Evolutionary conservation across 2,888 invertebrate genomes (phyloP).

Genomic region (Agrotis exclamationis): DNA sequence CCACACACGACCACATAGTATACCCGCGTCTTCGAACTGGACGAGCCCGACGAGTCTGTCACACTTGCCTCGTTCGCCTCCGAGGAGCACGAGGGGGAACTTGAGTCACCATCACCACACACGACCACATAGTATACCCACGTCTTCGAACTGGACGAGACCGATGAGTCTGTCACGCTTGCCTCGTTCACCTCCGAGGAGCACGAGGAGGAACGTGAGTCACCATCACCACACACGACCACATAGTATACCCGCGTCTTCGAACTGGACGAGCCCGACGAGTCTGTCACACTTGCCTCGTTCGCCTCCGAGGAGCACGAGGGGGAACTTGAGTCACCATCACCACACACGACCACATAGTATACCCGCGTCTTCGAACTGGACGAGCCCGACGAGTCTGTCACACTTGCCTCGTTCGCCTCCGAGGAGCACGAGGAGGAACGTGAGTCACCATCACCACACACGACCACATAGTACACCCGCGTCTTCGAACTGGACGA

Average conservation of each 20-base stretch:
- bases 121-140: constrained; percentile 30
- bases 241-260: constrained; percentile 57
- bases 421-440: constrained; percentile 71
- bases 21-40: constrained; percentile 65
- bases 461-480: no score
- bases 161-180: constrained; percentile 74
- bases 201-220: constrained; percentile 71
- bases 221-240: no score
- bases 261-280: constrained; percentile 65
- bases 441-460: constrained; percentile 66
- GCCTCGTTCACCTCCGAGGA: constrained; percentile 69
- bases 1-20: no score
- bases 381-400: constrained; percentile 67
- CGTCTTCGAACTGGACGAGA: constrained; percentile 65
- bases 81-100: constrained; percentile 71
- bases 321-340: constrained; percentile 65
- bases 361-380: constrained; percentile 64
- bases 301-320: constrained; percentile 68
- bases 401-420: constrained; percentile 73
- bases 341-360: no score
- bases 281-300: constrained; percentile 76
- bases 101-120: constrained; percentile 51
- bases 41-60: constrained; percentile 68
- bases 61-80: constrained; percentile 72
- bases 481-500: no score